Evolutionary conservation across 2,797 vertebrate species (phyloP).

Genomic region (Trachops cirrhosus): DNA sequence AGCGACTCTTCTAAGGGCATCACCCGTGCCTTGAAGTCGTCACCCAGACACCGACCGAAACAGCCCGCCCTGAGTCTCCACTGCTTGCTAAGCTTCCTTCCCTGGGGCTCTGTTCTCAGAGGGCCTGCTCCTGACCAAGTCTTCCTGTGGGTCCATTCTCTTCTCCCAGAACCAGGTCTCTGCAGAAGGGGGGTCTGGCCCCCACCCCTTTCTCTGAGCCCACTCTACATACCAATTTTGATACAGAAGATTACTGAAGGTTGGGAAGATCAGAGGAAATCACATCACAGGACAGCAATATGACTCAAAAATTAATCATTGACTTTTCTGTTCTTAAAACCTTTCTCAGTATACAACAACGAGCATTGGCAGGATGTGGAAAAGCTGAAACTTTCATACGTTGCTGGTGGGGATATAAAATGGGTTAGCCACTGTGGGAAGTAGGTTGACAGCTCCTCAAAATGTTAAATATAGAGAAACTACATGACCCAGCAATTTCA

Average conservation of each 20-base stretch:
- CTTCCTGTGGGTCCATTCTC: neutral
- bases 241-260: neutral
- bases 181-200: neutral
- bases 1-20: neutral
- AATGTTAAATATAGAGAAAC: neutral
- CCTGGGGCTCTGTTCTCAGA: neutral
- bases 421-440: neutral
- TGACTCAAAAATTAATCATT: neutral
- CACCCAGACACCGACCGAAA: neutral
- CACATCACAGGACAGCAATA: neutral
- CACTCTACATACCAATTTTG: too few species aligned
- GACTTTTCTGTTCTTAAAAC: neutral
- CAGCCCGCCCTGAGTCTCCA: rapidly evolving
- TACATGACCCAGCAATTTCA: neutral
- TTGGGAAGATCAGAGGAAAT: neutral
- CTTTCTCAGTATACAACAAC: neutral
- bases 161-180: neutral
- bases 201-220: neutral
- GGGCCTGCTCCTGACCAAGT: neutral
- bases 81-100: neutral
- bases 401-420: neutral
- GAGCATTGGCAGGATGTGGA: neutral
- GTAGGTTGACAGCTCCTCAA: neutral
- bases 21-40: neutral
- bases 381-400: neutral